Base-by-base conservation (phyloP, 2,113 vertebrate species). In the Romanogobio albipinnatus region DNA sequence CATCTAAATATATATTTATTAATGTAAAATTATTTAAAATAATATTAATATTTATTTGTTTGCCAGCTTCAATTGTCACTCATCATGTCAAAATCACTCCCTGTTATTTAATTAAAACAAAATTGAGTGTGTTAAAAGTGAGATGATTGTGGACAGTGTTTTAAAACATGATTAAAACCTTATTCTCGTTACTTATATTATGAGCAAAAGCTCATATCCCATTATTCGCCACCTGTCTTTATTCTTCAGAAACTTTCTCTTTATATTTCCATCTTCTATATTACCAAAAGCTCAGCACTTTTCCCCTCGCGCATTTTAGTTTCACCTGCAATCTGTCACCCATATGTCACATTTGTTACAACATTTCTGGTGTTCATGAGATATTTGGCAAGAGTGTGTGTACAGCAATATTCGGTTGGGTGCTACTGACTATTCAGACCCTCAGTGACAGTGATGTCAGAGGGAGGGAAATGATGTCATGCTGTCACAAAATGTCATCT, bases 311-410 rank as follows among this genome's bases (percentile, higher is more conserved):
- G 7, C 3, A 19, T 43, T 70, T 76, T 84, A 85, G 86, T 87
- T 89, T 76, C 8, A 13, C 70, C 83, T 81, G 87, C 86, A 83
- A 61, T 89, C 91, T 90, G 86, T 59, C 7, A 66, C 66, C 15
- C 6, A 53, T 82, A 89, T 87, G 83, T 64, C 59, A 43, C 24
- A 58, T 78, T 82, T 90, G 91, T 92, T 90, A 89, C 79, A 89
- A 92, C 91, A 94, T 93, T 82, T 87, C 7, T 87, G 78, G 87
- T 15, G 70, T 78, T 76, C 73, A 82, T 58, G 91, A 86, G 88
- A 87, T 90, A 94, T 94, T 90, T 93, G 78, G 80, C 92, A 76
- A 84, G 22, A 51, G 4, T 59, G 84, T 90, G 91, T 92, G 89
- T 86, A 45, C 85, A 62, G 89, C 91, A 91, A 91, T 92, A 92